Conservation (phyloP, 2,113 vertebrate species). For the Chionis minor region DNA sequence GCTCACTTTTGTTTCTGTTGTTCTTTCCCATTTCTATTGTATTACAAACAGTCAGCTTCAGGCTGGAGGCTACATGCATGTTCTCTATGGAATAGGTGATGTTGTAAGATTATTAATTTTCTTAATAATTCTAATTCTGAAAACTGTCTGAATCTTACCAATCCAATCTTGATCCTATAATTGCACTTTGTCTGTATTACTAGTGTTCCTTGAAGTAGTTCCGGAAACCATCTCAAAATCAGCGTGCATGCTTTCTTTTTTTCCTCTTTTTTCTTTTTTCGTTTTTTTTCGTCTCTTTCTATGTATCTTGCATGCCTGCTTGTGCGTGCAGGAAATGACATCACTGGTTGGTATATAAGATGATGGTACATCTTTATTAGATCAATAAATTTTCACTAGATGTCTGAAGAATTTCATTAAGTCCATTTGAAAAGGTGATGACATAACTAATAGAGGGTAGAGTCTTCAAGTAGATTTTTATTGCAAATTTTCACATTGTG, state of each 20-base stretch:
- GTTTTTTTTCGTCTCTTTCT: neutral
- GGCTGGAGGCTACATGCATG: neutral
- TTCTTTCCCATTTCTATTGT: neutral
- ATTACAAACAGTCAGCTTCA: neutral
- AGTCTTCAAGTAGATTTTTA: neutral
- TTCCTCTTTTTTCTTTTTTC: fast-evolving
- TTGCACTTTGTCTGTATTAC: neutral
- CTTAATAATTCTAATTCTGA: neutral
- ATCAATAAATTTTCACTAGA: neutral
- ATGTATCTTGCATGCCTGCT: neutral
- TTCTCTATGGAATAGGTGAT: neutral
- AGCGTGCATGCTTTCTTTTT: neutral
- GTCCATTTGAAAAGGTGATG: neutral
- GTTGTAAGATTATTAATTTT: neutral
- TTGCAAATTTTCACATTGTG: neutral
- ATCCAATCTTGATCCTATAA: neutral
- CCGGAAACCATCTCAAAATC: neutral
- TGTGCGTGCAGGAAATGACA: neutral
- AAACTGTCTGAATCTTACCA: neutral
- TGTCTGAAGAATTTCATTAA: neutral
- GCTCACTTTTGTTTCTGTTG: neutral
- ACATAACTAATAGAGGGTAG: neutral
- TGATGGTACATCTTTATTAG: neutral
- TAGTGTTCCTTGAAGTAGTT: neutral
- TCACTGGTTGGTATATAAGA: neutral